Conservation (phyloP, 2,888 invertebrate genomes). For the Plebejus melissa region DNA sequence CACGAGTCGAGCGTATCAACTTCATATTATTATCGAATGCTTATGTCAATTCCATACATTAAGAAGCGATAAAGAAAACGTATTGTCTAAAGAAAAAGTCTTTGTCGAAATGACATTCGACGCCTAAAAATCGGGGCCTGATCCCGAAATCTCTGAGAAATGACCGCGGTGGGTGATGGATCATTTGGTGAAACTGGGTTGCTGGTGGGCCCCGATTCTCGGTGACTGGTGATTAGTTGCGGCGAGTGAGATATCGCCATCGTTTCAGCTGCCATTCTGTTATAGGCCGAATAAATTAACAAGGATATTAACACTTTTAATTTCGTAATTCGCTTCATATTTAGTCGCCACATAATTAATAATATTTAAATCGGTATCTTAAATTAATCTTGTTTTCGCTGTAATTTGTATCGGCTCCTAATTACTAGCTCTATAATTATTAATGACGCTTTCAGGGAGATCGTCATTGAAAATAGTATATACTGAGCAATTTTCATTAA, state of each 20-base stretch:
- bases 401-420: neutral
- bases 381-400: neutral
- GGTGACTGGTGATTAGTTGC: conserved; percentile 69
- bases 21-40: too few relatives aligned
- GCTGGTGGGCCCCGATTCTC: conserved; percentile 46
- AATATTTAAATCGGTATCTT: neutral
- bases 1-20: too few relatives aligned
- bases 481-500: too few relatives aligned
- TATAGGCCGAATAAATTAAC: conserved; percentile 28
- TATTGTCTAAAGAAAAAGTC: too few relatives aligned
- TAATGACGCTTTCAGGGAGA: neutral
- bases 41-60: too few relatives aligned
- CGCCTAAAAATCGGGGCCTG: neutral
- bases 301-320: conserved; percentile 26
- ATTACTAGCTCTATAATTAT: neutral
- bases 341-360: neutral
- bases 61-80: too few relatives aligned
- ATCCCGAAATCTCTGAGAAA: conserved; percentile 73
- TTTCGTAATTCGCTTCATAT: conserved; percentile 5
- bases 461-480: neutral
- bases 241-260: conserved; percentile 57
- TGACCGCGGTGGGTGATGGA: conserved; percentile 74
- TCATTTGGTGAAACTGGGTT: conserved; percentile 67
- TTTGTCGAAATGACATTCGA: neutral
- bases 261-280: conserved; percentile 44